A percentile compares a stretch with the other conserved stretches of the same genome.
Evolutionary conservation across 1,140 invertebrate genomes (phyloP).

Genomic region (Chymomyza costata): DNA sequence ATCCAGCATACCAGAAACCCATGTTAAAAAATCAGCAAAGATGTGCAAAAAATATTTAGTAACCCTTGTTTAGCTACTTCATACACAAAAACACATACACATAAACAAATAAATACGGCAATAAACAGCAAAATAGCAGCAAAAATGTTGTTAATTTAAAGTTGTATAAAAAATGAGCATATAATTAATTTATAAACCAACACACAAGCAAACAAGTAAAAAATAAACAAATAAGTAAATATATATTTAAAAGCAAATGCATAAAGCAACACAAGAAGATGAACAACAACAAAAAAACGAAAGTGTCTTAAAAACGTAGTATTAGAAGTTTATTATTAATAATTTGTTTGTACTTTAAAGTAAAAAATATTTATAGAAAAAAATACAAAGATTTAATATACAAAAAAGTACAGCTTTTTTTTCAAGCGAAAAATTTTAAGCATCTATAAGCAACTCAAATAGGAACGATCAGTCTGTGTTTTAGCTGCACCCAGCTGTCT

Average conservation of each 20-base stretch:
- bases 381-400: conserved; percentile 73
- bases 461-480: too few species aligned
- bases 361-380: conserved; percentile 71
- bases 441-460: too few species aligned
- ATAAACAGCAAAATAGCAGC: conserved; percentile 26
- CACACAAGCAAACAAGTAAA: conserved; percentile 32
- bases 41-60: conserved; percentile 36
- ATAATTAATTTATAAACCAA: conserved; percentile 50
- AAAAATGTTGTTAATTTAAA: conserved; percentile 43
- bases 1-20: conserved; percentile 22
- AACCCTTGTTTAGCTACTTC: conserved; percentile 36
- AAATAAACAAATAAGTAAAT: conserved; percentile 25
- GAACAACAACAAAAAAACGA: conserved; percentile 69
- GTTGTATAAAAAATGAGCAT: conserved; percentile 54
- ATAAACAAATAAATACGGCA: conserved; percentile 33
- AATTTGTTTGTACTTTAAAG: conserved; percentile 72
- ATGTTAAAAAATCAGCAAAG: conserved; percentile 14
- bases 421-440: too few species aligned
- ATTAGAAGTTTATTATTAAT: conserved; percentile 72
- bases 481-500: too few species aligned
- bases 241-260: conserved; percentile 55
- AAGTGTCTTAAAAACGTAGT: conserved; percentile 72
- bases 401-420: too few species aligned
- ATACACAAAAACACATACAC: conserved; percentile 23
- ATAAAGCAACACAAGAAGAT: conserved; percentile 65